Base-by-base conservation (phyloP, 2,888 invertebrate species). In the Epirrhoe tristata region DNA sequence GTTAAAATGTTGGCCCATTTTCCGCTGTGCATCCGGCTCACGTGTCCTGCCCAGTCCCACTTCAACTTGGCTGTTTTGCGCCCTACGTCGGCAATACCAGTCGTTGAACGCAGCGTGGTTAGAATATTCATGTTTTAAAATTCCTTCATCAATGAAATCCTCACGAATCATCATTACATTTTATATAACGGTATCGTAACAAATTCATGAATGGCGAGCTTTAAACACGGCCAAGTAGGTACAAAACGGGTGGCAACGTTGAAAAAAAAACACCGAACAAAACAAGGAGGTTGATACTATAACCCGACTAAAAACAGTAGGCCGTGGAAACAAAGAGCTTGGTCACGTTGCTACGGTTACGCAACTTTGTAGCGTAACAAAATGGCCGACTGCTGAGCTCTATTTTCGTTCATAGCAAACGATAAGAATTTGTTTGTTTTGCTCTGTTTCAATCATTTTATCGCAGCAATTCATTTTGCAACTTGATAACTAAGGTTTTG, bases 281-380 rank as follows among this genome's bases (percentile, higher is more conserved):
- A 91, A 90, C 91, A 90, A 90, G 90, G 85, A 88, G 91, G 90
- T 87, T 86, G 82, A 78, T 77, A 68, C 70, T 77, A 75, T 77
- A 84, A 83, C 63, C 79, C 88, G 77, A 81, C 86, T 72, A 76
- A 79, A 76, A 84, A 73, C n/a, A 70, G 77, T 70, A 81, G 78
- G 67, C 64, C 63, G 56, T 46, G 61, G 69, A 81, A 81, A 89
- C 90, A 91, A 91, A 89, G 85, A 78, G 71, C 76, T 58, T 55
- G 68, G 63, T 68, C 74, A 73, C 68, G 74, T 78, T 75, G 63
- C 67, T 66, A 71, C 48, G 73, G 53, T 73, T 72, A 66, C 66
- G 56, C 6, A 77, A 79, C 67, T 80, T 71, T 53, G 70, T 53
- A 63, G 69, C 54, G 39, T 65, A 54, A 63, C 71, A 70, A 74